A percentile compares a stretch with the other conserved stretches of the same genome.
Conservation (phyloP, 2,797 vertebrate species). For the Staurois parvus region DNA sequence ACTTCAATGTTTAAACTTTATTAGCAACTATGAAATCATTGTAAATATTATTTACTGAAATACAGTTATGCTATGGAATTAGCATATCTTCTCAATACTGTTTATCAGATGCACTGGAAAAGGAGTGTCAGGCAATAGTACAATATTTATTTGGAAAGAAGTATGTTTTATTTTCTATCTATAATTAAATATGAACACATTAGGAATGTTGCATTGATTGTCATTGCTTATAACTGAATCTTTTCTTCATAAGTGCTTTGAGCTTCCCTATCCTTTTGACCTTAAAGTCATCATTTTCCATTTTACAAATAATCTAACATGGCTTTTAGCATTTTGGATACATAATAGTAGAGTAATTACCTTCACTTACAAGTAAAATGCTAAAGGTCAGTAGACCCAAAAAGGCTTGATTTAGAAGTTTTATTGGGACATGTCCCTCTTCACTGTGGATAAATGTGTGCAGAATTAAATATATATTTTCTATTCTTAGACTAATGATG, state of each 20-base stretch:
- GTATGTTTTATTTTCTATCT: constrained; percentile 1
- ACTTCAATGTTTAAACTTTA: too few species aligned
- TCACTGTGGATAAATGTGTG: constrained; percentile 20
- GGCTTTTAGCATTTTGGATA: constrained; percentile 48
- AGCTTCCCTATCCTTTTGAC: constrained; percentile 44
- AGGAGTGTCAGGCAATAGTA: neutral
- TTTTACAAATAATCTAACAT: constrained; percentile 48
- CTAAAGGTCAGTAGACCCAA: constrained; percentile 43
- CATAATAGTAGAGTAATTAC: constrained; percentile 52
- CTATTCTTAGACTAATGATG: constrained; percentile 44
- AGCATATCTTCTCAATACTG: neutral
- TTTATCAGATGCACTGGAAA: neutral
- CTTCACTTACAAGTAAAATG: constrained; percentile 35
- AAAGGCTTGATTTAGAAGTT: constrained; percentile 40
- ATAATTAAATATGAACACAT: constrained; percentile 38
- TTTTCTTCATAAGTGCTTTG: constrained; percentile 40
- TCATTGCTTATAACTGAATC: constrained; percentile 24
- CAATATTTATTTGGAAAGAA: constrained; percentile 29
- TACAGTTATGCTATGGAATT: neutral
- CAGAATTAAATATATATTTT: neutral
- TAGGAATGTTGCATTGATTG: constrained; percentile 36
- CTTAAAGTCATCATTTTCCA: constrained; percentile 46
- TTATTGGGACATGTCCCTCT: constrained; percentile 26
- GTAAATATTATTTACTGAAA: too few species aligned
- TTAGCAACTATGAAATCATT: too few species aligned